Percentiles rank a stretch among this genome's conserved stretches.
Conservation (phyloP, 64 coral and sea anemone genomes). For the Montipora foliosa region DNA sequence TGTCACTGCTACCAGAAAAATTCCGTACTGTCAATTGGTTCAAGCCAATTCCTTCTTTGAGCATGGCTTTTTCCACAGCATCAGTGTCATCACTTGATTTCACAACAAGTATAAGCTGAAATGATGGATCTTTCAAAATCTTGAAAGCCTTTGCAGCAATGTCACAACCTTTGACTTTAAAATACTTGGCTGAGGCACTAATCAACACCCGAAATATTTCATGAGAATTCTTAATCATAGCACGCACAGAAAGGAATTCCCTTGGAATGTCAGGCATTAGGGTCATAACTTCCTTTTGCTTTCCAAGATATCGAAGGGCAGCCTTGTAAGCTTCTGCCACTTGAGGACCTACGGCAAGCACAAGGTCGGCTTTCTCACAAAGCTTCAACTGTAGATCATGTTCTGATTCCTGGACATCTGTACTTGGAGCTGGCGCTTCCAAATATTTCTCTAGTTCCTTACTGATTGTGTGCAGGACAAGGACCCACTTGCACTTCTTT, state of each 20-base stretch:
- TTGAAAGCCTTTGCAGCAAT: constrained; percentile 39
- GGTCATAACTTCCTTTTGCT: background rate
- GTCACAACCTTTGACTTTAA: constrained; percentile 38
- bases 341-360: constrained; percentile 40
- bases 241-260: constrained; percentile 11
- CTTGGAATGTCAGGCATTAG: constrained; percentile 1
- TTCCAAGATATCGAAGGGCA: constrained; percentile 7
- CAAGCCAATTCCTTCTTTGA: background rate
- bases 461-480: constrained; percentile 32
- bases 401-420: background rate
- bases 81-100: background rate
- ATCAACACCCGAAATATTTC: constrained; percentile 28
- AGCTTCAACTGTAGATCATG: background rate
- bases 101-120: background rate
- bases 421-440: background rate
- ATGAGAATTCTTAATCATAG: background rate
- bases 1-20: background rate
- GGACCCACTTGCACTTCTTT: constrained; percentile 32
- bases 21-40: constrained; percentile 8
- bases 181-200: constrained; percentile 42
- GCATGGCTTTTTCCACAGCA: background rate
- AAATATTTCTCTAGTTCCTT: constrained; percentile 27
- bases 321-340: constrained; percentile 38
- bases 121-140: background rate
- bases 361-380: constrained; percentile 22